phyloP scores from a whole-genome alignment of 2,113 vertebrate species.

The Melanerpes aurifrons region DNA sequence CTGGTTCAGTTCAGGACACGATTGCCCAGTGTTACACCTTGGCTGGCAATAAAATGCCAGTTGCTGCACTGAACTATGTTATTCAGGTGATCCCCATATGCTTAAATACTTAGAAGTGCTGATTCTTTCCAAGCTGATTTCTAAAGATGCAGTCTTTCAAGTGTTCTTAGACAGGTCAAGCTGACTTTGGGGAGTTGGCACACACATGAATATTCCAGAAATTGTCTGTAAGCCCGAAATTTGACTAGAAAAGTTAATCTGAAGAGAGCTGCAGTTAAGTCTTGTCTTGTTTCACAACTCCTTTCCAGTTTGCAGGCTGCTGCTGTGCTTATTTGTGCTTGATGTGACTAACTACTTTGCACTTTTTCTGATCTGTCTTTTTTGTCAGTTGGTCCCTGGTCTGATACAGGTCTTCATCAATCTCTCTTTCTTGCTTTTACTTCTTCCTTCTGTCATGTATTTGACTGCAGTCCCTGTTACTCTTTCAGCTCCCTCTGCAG shows the following conservation, averaged over 20 bases:
- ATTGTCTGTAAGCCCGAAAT: neutral
- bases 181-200: neutral
- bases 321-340: fast-evolving
- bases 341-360: fast-evolving
- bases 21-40: neutral
- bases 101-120: neutral
- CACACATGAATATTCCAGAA: neutral
- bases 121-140: neutral
- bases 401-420: too few relatives aligned
- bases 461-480: neutral
- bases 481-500: neutral
- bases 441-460: neutral
- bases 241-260: neutral
- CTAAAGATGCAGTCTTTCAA: neutral
- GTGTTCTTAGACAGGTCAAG: neutral
- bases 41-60: neutral
- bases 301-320: neutral
- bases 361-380: neutral
- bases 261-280: neutral
- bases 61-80: neutral
- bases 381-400: neutral
- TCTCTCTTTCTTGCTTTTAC: neutral
- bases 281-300: neutral
- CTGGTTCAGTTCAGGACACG: neutral
- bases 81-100: neutral